Base-by-base conservation (phyloP, 1,140 invertebrate species). In the Saccostrea echinata region DNA sequence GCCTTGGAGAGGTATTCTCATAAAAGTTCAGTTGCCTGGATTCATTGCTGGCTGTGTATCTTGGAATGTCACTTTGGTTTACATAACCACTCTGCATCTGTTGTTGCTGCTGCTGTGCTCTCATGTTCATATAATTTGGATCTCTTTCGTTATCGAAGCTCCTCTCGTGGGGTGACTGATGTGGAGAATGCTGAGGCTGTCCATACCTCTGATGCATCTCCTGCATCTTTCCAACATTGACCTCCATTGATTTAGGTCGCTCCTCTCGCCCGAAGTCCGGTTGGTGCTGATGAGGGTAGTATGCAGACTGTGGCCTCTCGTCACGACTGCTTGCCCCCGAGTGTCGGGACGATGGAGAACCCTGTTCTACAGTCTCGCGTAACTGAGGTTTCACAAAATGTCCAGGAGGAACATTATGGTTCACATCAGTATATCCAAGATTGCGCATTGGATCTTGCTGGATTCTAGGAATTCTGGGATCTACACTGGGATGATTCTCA, bases 181-280 rank as follows among this genome's bases (percentile, higher is more conserved):
- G 90, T 9, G 85, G 88, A 8, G 88, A 90, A 64, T 90, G 85
- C 18, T 90, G 76, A 68, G 85, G 18, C 84, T 86, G 52, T 57
- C 90, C 89, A 84, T 90, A 92, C 85, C 92, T 92, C 61, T 93
- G 91, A 85, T 91, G 92, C 91, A 92, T 92, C 30, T 92, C 91
- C 71, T 91, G 86, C 3, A 92, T 87, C 84, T 91, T 91, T 51
- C 91, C 90, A 12, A 90, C 53, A 53, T 88, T 92, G 0, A 94
- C 89, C 81, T 94, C 94, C 81, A 92, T 93, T 43, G 94, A 94
- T 81, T 90, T 91, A 3, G 94, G 94, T 53, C 94, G 64, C 71
- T 89, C 88, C n/a, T 90, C 61, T 53, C 80, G 12, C 33, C 24
- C 68, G 53, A 88, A 90, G 33, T 90, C 90, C 18, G 86, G 90